A percentile compares a stretch with the other conserved stretches of the same genome.
Evolutionary conservation across 2,113 vertebrate species (phyloP).

Genomic region (Sorex fumeus): DNA sequence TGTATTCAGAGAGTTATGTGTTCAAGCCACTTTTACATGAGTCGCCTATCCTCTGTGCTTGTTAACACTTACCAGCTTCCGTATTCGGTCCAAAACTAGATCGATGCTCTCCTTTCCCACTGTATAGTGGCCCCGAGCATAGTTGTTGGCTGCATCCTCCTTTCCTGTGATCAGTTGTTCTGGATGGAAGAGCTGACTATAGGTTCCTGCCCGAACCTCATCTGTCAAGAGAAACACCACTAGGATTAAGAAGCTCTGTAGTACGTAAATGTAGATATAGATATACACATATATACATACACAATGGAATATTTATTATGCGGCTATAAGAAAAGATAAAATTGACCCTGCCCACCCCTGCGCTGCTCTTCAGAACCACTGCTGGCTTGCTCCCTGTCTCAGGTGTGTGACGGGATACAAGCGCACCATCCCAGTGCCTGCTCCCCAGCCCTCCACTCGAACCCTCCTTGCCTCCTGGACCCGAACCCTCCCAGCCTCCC

Average conservation of each 20-base stretch:
- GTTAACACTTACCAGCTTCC: slow-evolving; percentile 88
- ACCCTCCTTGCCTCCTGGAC: no score
- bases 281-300: no score
- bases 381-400: neutral
- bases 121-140: slow-evolving; percentile 91
- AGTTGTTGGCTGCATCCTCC: slow-evolving; percentile 92
- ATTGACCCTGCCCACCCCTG: no score
- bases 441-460: no score
- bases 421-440: no score
- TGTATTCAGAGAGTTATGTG: neutral
- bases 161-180: slow-evolving; percentile 84
- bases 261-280: no score
- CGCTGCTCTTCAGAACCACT: no score
- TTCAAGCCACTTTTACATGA: neutral
- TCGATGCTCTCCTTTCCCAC: slow-evolving; percentile 92
- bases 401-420: no score
- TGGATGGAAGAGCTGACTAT: slow-evolving; percentile 89
- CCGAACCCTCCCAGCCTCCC: no score
- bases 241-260: neutral
- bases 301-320: no score
- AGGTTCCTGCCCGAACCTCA: slow-evolving; percentile 89
- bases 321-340: no score
- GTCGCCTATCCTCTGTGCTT: neutral
- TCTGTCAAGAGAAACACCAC: slow-evolving; percentile 82
- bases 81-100: slow-evolving; percentile 89